Base-by-base conservation (phyloP, 2,797 vertebrate species). In the Microctenopoma lineatum region DNA sequence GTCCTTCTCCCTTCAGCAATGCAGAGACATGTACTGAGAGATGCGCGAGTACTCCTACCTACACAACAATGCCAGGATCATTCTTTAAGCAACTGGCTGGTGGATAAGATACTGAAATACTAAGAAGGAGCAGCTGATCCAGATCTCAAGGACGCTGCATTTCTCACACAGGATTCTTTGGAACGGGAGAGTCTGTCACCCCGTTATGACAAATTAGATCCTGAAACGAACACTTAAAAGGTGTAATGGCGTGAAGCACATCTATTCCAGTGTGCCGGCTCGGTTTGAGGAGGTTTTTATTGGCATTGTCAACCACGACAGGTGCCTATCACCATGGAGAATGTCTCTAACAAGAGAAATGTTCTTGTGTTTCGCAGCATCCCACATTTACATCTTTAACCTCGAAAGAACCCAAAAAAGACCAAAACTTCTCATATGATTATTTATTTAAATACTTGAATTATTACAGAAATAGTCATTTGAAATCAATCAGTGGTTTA, bases 361-460 rank as follows among this genome's bases (percentile, higher is more conserved):
- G 2, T 13, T 39, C 27, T 2, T 3, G 34, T 52, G 36, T 64
- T 70, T 36, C 45, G 13, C 27, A 62, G 59, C 29, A 66, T 29
- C 12, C 14, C n/a, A 21, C 21, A 21, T 21, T 21, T 21, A 21
- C 21, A 21, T 2, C 21, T 21, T 21, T 21, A 21, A 18, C 4
- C n/a, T 44, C 2, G 2, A 25, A 52, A 3, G 14, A 36, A 18
- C 16, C 13, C 27, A 38, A 64, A 39, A 21, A 8, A 79, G 14
- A 65, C 68, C 46, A 50, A 54, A 42, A 48, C 13, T 27, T 80
- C 80, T 80, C 70, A 76, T 87, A 87, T 77, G 75, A 86, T 90
- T 84, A 78, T 92, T 92, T 92, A 92, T 92, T 92, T 66, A 84
- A 89, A 91, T 66, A 87, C 47, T 70, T 64, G 44, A 85, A 44